These are phyloP conservation scores for Limnephilus marmoratus DNA, from an alignment of 2,888 invertebrate genomes.

Conservation along the genomic window DNA sequence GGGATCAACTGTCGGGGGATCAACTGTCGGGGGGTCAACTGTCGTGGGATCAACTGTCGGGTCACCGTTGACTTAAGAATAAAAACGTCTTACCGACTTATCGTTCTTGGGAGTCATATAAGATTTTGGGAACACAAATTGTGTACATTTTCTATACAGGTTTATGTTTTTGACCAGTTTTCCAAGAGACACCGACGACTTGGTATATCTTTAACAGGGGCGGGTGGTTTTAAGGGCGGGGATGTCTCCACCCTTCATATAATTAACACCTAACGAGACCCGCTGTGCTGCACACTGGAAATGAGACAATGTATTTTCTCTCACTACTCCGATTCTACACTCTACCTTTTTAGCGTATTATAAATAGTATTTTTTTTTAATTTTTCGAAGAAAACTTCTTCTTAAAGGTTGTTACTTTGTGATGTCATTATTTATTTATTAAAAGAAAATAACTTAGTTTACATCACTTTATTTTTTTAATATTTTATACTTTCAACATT, in stretches of 20 bases:
- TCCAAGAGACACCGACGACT: too few species aligned
- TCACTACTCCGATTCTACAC: not conserved
- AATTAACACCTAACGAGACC: constrained; percentile 50
- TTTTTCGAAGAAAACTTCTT: too few species aligned
- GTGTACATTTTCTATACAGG: not conserved
- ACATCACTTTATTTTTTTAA: too few species aligned
- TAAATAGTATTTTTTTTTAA: too few species aligned
- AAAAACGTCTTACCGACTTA: not conserved
- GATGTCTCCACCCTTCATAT: constrained; percentile 1
- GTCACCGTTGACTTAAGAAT: not conserved
- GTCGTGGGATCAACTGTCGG: too few species aligned
- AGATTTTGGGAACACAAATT: not conserved
- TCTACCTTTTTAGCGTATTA: not conserved
- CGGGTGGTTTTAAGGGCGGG: not conserved
- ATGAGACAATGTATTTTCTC: not conserved
- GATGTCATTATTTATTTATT: too few species aligned
- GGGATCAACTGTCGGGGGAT: too few species aligned
- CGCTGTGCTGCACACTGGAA: not conserved
- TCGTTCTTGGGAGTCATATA: not conserved
- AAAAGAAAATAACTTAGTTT: too few species aligned
- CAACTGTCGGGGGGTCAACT: too few species aligned
- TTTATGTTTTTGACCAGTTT: not conserved
- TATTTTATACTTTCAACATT: too few species aligned
- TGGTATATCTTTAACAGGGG: not conserved
- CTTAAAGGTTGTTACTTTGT: too few species aligned